phyloP scores from a whole-genome alignment of 1,140 invertebrate species.

The Cydia pomonella region DNA sequence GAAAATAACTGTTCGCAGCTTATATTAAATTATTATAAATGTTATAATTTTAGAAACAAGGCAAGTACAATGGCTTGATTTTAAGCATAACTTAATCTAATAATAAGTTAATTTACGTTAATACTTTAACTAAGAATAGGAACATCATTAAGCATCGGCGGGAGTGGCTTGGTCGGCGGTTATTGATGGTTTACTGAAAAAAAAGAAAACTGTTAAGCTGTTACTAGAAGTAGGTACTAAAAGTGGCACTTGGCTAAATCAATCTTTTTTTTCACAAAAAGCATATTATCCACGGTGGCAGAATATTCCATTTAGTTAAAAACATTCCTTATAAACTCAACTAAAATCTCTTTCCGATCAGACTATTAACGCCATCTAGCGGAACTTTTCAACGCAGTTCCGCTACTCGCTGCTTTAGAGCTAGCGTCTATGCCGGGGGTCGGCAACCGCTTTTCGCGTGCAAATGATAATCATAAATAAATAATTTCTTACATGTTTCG shows the following conservation, averaged over 20 bases:
- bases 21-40: background rate
- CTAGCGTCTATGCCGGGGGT: background rate
- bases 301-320: too few species aligned
- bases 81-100: constrained; percentile 29
- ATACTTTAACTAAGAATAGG: constrained; percentile 38
- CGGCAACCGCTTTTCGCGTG: too few species aligned
- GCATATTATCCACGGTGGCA: background rate
- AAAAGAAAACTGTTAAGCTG: constrained; percentile 42
- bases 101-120: constrained; percentile 41
- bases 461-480: too few species aligned
- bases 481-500: constrained; percentile 22
- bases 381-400: background rate
- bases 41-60: background rate
- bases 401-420: background rate
- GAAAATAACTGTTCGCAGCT: background rate
- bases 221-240: background rate
- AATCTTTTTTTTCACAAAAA: background rate
- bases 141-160: constrained; percentile 41
- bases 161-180: constrained; percentile 36
- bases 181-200: constrained; percentile 35
- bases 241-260: too few species aligned
- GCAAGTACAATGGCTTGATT: background rate
- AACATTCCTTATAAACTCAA: background rate
- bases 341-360: background rate
- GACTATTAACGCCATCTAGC: background rate